These are phyloP conservation scores for Gallirallus australis DNA, from an alignment of 2,797 vertebrate genomes.

Conservation along the genomic window DNA sequence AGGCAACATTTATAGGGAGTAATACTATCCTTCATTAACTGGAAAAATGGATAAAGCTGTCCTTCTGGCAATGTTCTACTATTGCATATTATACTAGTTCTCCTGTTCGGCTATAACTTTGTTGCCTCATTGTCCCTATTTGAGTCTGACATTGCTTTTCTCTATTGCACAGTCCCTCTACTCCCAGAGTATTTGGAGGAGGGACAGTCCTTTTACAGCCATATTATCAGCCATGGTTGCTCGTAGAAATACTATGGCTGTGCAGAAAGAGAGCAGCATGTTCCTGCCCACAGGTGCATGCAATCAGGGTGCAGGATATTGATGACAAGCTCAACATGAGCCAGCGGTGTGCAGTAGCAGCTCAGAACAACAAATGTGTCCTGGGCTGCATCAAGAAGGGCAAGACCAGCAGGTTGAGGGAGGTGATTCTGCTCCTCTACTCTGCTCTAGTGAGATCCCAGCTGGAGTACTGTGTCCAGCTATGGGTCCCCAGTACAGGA, in stretches of 20 bases:
- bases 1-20: not conserved
- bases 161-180: not conserved
- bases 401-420: too few relatives aligned
- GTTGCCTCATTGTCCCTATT: not conserved
- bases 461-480: too few relatives aligned
- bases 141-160: not conserved
- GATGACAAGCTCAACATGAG: too few relatives aligned
- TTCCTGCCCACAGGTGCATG: not conserved
- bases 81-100: not conserved
- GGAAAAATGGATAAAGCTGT: not conserved
- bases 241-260: not conserved
- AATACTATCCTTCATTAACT: not conserved
- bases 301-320: not conserved
- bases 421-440: too few relatives aligned
- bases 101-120: not conserved
- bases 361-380: too few relatives aligned
- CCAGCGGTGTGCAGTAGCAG: too few relatives aligned
- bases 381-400: too few relatives aligned
- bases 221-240: not conserved
- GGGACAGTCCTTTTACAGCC: not conserved
- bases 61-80: not conserved
- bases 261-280: not conserved
- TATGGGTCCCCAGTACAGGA: too few relatives aligned
- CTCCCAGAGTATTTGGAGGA: not conserved
- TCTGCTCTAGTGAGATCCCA: too few relatives aligned